Percentiles rank a stretch among this genome's conserved stretches.
These are phyloP conservation scores for Python bivittatus DNA, from an alignment of 2,113 vertebrate genomes.

Conservation along the genomic window DNA sequence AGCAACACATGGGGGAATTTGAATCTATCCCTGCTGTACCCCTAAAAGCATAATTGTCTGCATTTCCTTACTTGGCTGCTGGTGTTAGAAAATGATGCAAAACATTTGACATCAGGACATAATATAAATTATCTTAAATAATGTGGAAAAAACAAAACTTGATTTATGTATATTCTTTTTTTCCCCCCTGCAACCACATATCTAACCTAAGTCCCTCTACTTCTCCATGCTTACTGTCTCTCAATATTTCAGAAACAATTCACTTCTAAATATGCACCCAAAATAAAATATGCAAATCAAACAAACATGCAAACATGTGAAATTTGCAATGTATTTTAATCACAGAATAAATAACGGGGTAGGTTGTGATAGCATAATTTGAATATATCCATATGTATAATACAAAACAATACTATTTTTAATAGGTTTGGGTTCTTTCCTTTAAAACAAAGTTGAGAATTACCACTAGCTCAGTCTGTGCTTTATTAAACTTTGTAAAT, in stretches of 20 bases:
- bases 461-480: background rate
- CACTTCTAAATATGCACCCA: background rate
- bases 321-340: slow-evolving; percentile 7
- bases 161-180: background rate
- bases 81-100: background rate
- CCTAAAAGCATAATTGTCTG: background rate
- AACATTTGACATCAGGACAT: background rate
- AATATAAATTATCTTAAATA: background rate
- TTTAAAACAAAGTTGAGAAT: background rate
- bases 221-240: background rate
- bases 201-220: background rate
- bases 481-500: background rate
- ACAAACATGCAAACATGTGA: background rate
- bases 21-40: too few relatives aligned
- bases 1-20: too few relatives aligned
- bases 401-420: background rate
- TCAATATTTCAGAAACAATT: background rate
- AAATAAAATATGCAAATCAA: slow-evolving; percentile 7
- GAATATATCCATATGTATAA: slow-evolving; percentile 1
- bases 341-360: background rate
- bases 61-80: background rate
- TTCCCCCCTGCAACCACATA: background rate
- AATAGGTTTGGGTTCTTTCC: too few relatives aligned
- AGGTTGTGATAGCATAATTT: background rate
- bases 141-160: background rate